Evolutionary conservation across 2,888 invertebrate species (phyloP), one percentile per base, ranked within the genome.

Genomic region (Apamea sordens): DNA sequence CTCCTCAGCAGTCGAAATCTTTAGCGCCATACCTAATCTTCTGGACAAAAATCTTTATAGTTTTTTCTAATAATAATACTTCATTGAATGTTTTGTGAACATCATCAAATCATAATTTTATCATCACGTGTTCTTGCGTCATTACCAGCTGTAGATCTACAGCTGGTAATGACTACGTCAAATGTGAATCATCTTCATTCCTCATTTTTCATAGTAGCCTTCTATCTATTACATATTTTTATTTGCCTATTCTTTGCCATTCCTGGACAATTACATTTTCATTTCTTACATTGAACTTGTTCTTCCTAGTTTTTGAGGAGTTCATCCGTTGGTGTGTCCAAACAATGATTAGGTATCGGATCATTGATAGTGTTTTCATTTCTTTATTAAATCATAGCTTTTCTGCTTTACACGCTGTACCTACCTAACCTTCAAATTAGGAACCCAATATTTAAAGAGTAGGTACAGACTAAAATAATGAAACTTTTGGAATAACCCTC

Each of bases 151-250:
- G 77, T 71, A 68, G 73, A 71, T n/a, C n/a, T n/a, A n/a, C n/a
- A n/a, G n/a, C 32, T 32, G 32, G 32, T 32, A 32, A 32, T 32
- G 1, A 32, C 32, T 77, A 73, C 71, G 73, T 81, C 76, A 67
- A 81, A 77, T 77, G 44, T 81, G 85, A 85, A 77, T 85, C 85
- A 72, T 21, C 64, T 64, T 44, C n/a, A 83, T 80, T 83, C 41
- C 44, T 75, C 72, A 47, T 32, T 36, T 47, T 63, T 28, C 59
- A 32, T 67, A 67, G 28, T 18, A 41, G 18, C 13, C 24, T 72
- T 72, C 53, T 80, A 72, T 47, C 47, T 67, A 64, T 24, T 56
- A 47, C 41, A 56, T 47, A 24, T 77, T 69, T 72, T 32, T 41
- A 50, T 50, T 73, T 59, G 10, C 6, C 6, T n/a, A 56, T 65